These are phyloP conservation scores for Andrena bicolor DNA, from an alignment of 2,888 invertebrate genomes.

Conservation along the genomic window DNA sequence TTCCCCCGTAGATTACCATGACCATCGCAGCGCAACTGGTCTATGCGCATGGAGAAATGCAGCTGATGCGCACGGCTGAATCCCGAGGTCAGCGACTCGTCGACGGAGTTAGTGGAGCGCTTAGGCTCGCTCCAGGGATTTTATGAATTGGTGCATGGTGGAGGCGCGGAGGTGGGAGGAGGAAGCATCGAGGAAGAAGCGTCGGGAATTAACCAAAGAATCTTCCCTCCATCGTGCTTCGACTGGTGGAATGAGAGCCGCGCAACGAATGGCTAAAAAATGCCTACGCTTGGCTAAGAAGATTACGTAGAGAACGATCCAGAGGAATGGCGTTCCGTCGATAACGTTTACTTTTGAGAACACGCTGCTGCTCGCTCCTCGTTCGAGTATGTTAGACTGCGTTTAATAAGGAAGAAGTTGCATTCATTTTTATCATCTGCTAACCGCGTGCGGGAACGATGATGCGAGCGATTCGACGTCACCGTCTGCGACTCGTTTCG, in stretches of 20 bases:
- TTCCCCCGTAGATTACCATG: slow-evolving; percentile 77
- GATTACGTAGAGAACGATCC: slow-evolving; percentile 3
- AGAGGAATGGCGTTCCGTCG: neutral
- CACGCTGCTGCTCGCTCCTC: neutral
- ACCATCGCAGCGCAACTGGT: slow-evolving; percentile 77
- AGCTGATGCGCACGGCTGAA: slow-evolving; percentile 84
- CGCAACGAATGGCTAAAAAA: neutral
- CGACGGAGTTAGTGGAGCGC: slow-evolving; percentile 84
- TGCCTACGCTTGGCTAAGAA: neutral
- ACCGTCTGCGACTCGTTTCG: neutral
- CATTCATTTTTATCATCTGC: neutral
- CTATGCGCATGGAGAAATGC: slow-evolving; percentile 78
- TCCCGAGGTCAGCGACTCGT: slow-evolving; percentile 84
- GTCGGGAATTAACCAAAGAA: slow-evolving; percentile 36
- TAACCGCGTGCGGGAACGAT: neutral
- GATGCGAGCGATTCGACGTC: neutral
- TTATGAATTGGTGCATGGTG: slow-evolving; percentile 82
- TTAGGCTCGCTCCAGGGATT: slow-evolving; percentile 79
- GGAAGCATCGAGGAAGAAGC: slow-evolving; percentile 34
- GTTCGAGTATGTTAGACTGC: neutral
- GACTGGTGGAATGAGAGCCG: slow-evolving; percentile 15
- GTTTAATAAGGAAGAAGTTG: slow-evolving; percentile 13
- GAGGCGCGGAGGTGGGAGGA: slow-evolving; percentile 41
- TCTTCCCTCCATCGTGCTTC: slow-evolving; percentile 25
- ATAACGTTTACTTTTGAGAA: neutral